These are phyloP conservation scores for Zaprionus camerounensis DNA, from an alignment of 1,140 invertebrate species.

Conservation along the genomic window DNA sequence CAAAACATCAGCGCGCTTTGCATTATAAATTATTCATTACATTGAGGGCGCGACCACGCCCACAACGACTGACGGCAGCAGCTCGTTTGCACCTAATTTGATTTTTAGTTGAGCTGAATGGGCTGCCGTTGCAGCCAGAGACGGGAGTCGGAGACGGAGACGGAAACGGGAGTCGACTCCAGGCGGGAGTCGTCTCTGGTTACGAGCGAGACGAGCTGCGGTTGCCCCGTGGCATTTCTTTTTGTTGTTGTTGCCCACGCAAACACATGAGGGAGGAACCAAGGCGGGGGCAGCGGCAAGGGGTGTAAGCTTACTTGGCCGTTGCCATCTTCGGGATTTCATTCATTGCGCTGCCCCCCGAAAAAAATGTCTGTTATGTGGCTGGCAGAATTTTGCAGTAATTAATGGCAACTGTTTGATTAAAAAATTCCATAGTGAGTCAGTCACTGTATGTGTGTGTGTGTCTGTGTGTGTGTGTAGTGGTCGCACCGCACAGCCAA, in stretches of 20 bases:
- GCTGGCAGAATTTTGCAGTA: constrained; percentile 80
- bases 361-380: constrained; percentile 82
- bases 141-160: too few species aligned
- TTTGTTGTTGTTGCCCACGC: constrained; percentile 27
- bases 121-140: constrained; percentile 10
- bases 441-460: constrained; percentile 16
- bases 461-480: constrained; percentile 8
- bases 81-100: constrained; percentile 83
- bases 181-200: constrained; percentile 6
- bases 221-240: constrained; percentile 61
- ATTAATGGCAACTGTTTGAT: constrained; percentile 83
- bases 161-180: too few species aligned
- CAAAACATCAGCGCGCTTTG: constrained; percentile 46
- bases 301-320: constrained; percentile 46
- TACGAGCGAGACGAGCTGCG: constrained; percentile 44
- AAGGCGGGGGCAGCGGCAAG: constrained; percentile 7
- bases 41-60: constrained; percentile 41
- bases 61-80: constrained; percentile 60
- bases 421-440: constrained; percentile 74
- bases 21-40: constrained; percentile 83
- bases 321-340: constrained; percentile 62
- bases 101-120: constrained; percentile 79
- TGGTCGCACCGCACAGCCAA: not conserved
- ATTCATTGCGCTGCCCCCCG: constrained; percentile 69
- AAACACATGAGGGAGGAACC: constrained; percentile 25